These are phyloP conservation scores for Strix aluco DNA, from an alignment of 2,113 vertebrate species.

Conservation along the genomic window DNA sequence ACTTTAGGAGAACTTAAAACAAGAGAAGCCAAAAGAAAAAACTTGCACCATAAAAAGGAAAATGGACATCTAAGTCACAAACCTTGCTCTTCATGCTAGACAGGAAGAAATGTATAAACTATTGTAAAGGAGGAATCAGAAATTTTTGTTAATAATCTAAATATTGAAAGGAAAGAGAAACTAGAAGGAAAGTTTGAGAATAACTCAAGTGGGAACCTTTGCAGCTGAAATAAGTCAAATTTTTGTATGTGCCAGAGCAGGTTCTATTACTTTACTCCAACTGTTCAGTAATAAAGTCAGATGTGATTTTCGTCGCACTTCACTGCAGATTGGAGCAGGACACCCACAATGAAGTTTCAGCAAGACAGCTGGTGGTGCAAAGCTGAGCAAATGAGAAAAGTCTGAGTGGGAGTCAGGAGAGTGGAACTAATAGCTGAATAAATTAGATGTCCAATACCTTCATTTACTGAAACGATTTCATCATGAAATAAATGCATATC, in stretches of 20 bases:
- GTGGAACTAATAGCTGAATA: slow-evolving; percentile 47
- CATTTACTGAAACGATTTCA: slow-evolving; percentile 40
- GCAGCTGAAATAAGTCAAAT: background rate
- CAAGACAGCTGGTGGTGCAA: slow-evolving; percentile 44
- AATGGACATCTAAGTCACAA: background rate
- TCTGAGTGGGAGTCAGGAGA: slow-evolving; percentile 33
- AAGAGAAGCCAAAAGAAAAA: background rate
- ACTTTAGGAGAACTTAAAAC: background rate
- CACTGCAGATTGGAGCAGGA: background rate
- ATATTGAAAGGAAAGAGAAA: background rate
- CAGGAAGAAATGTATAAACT: background rate
- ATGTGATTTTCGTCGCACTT: background rate
- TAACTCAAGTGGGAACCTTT: background rate
- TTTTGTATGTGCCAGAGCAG: background rate
- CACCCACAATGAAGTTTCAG: slow-evolving; percentile 35
- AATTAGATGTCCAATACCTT: slow-evolving; percentile 35
- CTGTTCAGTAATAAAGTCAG: background rate
- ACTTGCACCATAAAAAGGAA: background rate
- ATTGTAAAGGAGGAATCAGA: background rate
- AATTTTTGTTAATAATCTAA: background rate
- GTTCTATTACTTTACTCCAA: background rate
- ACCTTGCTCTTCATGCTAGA: background rate
- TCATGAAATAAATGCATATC: slow-evolving; percentile 47
- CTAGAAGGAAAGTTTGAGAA: background rate
- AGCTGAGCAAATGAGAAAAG: slow-evolving; percentile 29